phyloP scores from a whole-genome alignment of 2,113 vertebrate genomes.

The Amblyornis subalaris region DNA sequence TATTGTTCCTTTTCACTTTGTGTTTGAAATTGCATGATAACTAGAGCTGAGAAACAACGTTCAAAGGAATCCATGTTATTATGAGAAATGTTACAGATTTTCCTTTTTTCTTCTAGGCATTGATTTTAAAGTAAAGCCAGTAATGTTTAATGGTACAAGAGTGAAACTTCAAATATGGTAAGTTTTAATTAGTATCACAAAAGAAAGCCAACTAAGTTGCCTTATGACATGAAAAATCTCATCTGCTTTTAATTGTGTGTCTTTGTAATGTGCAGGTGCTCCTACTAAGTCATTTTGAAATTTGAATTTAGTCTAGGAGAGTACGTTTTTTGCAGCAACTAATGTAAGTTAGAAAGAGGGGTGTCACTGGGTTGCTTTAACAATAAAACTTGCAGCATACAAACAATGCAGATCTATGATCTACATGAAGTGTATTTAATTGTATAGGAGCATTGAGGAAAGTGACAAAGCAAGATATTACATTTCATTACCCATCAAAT shows the following conservation, averaged over 20 bases:
- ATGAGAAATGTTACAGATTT: neutral
- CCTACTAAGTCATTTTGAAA: neutral
- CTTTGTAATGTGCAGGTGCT: neutral
- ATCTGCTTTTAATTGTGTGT: neutral
- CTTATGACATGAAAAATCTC: neutral
- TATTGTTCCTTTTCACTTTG: neutral
- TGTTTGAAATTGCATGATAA: neutral
- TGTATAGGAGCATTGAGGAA: neutral
- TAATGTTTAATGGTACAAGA: slow-evolving; percentile 52
- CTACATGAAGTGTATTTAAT: neutral
- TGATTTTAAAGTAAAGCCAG: slow-evolving; percentile 72
- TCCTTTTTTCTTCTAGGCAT: slow-evolving; percentile 64
- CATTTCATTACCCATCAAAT: neutral
- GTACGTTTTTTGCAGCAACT: neutral
- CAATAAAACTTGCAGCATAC: neutral
- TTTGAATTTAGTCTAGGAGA: neutral
- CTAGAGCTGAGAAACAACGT: neutral
- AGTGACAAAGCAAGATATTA: neutral
- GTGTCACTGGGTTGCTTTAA: neutral
- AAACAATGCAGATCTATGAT: neutral
- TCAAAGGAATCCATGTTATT: neutral
- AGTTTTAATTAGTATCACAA: slow-evolving; percentile 35
- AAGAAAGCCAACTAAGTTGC: neutral
- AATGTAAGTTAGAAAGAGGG: neutral
- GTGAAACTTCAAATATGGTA: slow-evolving; percentile 76